Evolutionary conservation across 2,888 invertebrate species (phyloP), one percentile per base, ranked within the genome.

Genomic region (Yponomeuta malinellus): DNA sequence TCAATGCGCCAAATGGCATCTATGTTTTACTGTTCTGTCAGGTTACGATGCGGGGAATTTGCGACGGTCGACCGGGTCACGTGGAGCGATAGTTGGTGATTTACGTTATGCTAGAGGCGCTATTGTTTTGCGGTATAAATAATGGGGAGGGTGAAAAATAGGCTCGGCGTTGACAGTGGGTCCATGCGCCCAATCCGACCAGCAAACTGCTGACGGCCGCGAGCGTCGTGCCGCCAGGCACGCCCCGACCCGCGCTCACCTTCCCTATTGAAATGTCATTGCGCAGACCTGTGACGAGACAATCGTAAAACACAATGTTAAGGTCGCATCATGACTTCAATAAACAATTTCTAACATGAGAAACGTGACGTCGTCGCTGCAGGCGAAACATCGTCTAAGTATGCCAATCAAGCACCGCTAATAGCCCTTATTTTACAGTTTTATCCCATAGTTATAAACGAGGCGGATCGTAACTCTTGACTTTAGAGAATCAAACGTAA

Each of bases 301-400:
- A 90, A 91, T 92, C 89, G 89, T 89, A 90, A 88, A 90, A 87
- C 86, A 90, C 88, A 90, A 90, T 88, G 90, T 90, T 89, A 89
- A 90, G 91, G 90, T 90, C 90, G 88, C 85, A 90, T 88, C 90
- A 90, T 90, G 90, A 88, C 91, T 90, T 90, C 90, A 88, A 91
- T 91, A 91, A 91, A 90, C 89, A 85, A 90, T 88, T 84, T 86
- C 78, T 81, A 89, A 90, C 90, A 90, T 84, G 80, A 84, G 81
- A 89, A 90, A 89, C 90, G 90, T 92, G 90, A 90, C 85, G 85
- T 87, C 79, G 83, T 79, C 84, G 85, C 83, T 52, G 68, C 12
- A 52, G 68, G 68, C 68, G 52, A 31, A 68, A 23, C 68, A 52
- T 68, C 52, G 23, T 68, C 68, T 68, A 90, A 89, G 87, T 91